Evolutionary conservation across 2,888 invertebrate species (phyloP), one percentile per base, ranked within the genome.

Genomic region (Philhelius pedissequus): DNA sequence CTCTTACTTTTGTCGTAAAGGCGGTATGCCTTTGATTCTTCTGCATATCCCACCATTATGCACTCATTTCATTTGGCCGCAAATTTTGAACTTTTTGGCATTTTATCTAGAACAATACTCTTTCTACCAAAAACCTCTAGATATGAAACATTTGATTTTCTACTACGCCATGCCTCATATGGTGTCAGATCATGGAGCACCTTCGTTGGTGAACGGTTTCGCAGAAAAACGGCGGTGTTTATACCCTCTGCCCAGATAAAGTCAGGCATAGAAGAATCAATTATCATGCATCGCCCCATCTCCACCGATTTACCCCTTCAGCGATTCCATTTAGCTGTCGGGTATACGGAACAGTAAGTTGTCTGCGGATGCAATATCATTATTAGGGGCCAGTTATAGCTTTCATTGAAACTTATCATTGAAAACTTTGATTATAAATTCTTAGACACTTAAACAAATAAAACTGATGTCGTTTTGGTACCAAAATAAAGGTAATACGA

Each of bases 261-360:
- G n/a, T 54, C 52, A 54, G 52, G 25, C 30, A 30, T 7, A 68
- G 45, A 86, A 15, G 84, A 70, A 20, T 86, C 66, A 0, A 78
- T 25, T 27, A 90, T 25, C 83, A 89, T 87, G n/a, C 86, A 80
- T 27, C 88, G 75, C 2, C 87, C 88, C 48, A 80, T 77, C 20
- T 88, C 87, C 22, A 88, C 43, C 62, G 25, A 32, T 83, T 83
- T 4, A 48, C 48, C 2, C 69, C 60, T 18, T 78, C 73, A 1
- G 82, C 76, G n/a, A 76, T 54, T 27, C 82, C 82, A n/a, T 82
- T 82, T 73, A 77, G 77, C n/a, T 50, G 50, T n/a, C 25, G 38
- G n/a, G 38, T 38, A 38, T 38, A 38, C 5, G 38, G n/a, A n/a
- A 38, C 38, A 4, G n/a, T n/a, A n/a, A n/a, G n/a, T n/a, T n/a